Conservation (phyloP, 2,797 vertebrate genomes). For the Neosilurus hyrtlii region DNA sequence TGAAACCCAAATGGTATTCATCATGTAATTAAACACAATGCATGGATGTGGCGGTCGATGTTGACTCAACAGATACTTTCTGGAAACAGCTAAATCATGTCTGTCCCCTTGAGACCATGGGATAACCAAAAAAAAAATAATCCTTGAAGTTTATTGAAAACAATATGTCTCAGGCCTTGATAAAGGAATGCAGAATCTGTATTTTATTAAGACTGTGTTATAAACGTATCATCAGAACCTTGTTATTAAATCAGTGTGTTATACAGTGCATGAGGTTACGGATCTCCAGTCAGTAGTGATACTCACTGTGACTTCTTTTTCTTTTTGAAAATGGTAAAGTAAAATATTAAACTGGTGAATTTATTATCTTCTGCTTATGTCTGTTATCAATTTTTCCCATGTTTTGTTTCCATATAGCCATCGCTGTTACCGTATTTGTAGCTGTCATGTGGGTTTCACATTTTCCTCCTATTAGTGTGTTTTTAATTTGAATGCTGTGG, state of each 20-base stretch:
- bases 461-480: not conserved
- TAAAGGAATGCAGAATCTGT: slow-evolving; percentile 61
- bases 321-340: not conserved
- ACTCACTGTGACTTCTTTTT: not conserved
- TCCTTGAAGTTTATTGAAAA: slow-evolving; percentile 62
- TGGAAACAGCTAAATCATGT: slow-evolving; percentile 25
- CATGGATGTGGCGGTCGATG: not conserved
- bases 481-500: not conserved
- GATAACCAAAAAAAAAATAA: slow-evolving; percentile 55
- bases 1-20: slow-evolving; percentile 19
- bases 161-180: slow-evolving; percentile 59
- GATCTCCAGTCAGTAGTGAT: slow-evolving; percentile 6
- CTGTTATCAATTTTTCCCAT: not conserved
- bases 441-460: not conserved
- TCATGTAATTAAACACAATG: slow-evolving; percentile 10
- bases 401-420: not conserved
- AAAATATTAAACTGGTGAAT: not conserved
- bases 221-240: slow-evolving; percentile 62
- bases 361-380: not conserved
- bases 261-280: slow-evolving; percentile 66
- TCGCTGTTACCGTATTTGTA: not conserved
- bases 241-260: slow-evolving; percentile 57
- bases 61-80: slow-evolving; percentile 10
- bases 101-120: not conserved
- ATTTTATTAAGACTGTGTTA: slow-evolving; percentile 67